These are phyloP conservation scores for Halcyon badia DNA, from an alignment of 2,797 vertebrate genomes.

Conservation along the genomic window DNA sequence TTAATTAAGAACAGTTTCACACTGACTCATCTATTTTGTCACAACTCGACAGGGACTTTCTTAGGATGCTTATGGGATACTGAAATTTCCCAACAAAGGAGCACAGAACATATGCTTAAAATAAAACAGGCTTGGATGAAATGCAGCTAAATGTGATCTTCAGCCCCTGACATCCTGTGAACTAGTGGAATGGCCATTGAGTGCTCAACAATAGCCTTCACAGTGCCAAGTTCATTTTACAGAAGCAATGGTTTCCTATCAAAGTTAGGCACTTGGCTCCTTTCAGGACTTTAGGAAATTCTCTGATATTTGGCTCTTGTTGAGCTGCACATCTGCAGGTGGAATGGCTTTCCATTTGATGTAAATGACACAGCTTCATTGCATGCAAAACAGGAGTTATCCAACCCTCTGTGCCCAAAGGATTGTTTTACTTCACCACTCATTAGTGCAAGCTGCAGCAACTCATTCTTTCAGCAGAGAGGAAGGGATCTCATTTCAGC, in stretches of 20 bases:
- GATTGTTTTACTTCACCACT: not conserved
- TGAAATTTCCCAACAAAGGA: not conserved
- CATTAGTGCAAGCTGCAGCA: not conserved
- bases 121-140: not conserved
- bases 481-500: not conserved
- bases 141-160: not conserved
- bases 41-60: not conserved
- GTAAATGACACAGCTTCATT: not conserved
- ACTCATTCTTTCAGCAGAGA: not conserved
- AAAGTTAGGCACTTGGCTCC: not conserved
- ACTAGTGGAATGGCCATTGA: not conserved
- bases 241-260: not conserved
- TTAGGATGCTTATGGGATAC: not conserved
- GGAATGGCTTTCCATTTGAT: not conserved
- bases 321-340: not conserved
- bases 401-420: not conserved
- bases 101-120: not conserved
- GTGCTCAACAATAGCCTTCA: not conserved
- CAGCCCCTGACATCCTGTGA: not conserved
- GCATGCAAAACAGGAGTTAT: not conserved
- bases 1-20: not conserved
- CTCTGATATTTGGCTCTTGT: accelerated
- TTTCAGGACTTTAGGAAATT: not conserved
- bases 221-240: not conserved
- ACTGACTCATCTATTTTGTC: not conserved